Conservation (phyloP, 2,113 vertebrate genomes). For the Poicephalus gulielmi region DNA sequence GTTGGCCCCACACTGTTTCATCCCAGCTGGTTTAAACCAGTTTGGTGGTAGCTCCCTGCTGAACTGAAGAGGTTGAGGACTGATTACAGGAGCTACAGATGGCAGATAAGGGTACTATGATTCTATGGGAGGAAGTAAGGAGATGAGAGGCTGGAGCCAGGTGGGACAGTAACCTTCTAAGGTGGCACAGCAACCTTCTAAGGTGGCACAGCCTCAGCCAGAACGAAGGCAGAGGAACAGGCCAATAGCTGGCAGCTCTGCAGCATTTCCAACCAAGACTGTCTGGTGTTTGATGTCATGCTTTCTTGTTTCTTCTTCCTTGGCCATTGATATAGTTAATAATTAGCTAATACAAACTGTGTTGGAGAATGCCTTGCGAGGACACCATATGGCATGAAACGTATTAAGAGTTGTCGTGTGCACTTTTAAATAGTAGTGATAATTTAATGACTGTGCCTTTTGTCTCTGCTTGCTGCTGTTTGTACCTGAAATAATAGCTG, state of each 20-base stretch:
- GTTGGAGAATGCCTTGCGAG: not conserved
- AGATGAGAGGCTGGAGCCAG: not conserved
- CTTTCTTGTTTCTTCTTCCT: not conserved
- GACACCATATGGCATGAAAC: not conserved
- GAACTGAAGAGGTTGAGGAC: not conserved
- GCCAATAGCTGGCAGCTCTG: not conserved
- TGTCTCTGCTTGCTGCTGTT: not conserved
- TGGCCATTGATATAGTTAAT: not conserved
- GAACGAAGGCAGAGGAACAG: not conserved
- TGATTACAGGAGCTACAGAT: not conserved
- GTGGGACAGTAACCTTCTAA: not conserved
- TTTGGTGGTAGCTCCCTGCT: not conserved
- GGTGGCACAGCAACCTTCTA: not conserved
- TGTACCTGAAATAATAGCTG: conserved; percentile 20
- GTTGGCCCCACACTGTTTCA: rapidly evolving
- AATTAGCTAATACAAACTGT: not conserved
- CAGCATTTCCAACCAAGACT: not conserved
- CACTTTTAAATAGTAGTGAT: not conserved
- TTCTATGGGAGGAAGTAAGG: not conserved
- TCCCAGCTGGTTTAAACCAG: not conserved
- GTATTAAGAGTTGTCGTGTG: not conserved
- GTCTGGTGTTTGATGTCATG: not conserved
- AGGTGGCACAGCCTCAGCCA: not conserved
- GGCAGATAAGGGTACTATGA: not conserved
- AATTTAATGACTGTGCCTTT: not conserved